Conservation (phyloP, 2,113 vertebrate genomes). For the Apistogramma diplotaenia region DNA sequence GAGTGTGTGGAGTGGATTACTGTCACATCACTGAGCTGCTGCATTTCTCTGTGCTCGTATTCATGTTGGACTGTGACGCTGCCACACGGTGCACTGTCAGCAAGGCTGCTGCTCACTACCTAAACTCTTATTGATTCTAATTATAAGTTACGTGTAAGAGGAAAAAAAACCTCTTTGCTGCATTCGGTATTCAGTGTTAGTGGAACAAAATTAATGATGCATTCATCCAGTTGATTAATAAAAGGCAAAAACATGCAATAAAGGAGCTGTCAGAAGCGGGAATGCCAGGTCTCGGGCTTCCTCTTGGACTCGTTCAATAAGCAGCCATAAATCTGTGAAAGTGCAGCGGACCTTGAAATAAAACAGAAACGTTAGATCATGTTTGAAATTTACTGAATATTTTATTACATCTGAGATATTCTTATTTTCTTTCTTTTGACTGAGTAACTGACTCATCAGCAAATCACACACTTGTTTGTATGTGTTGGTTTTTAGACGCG, state of each 20-base stretch:
- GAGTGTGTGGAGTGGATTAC: constrained; percentile 41
- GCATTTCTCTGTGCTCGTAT: constrained; percentile 28
- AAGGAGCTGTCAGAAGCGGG: neutral
- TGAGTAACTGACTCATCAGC: neutral
- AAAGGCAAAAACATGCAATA: neutral
- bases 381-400: neutral
- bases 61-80: neutral
- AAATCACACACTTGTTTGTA: neutral
- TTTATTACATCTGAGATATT: neutral
- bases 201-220: neutral
- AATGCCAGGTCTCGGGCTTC: neutral
- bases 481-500: neutral
- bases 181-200: neutral
- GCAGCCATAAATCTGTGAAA: neutral
- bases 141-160: constrained; percentile 21
- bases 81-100: constrained; percentile 33
- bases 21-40: constrained; percentile 29
- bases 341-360: neutral
- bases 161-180: neutral
- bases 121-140: constrained; percentile 25
- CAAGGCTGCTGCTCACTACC: constrained; percentile 14
- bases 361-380: neutral
- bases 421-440: neutral
- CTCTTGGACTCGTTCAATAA: neutral
- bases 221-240: neutral